These are phyloP conservation scores for Panzeria rudis DNA, from an alignment of 2,888 invertebrate genomes.

Conservation along the genomic window DNA sequence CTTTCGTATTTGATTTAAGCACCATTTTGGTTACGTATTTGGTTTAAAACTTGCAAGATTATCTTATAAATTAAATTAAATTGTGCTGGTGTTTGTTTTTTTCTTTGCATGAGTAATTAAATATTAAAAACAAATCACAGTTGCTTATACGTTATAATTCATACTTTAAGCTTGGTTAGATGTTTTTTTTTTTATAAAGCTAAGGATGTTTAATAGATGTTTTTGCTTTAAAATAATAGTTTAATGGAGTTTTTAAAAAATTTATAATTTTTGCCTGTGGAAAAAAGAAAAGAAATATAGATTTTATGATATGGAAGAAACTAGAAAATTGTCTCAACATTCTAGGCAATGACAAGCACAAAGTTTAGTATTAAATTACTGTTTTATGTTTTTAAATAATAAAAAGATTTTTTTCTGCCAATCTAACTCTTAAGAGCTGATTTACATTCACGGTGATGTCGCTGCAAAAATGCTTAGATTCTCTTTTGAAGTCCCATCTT, in stretches of 20 bases:
- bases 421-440: constrained; percentile 16
- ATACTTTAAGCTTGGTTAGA: constrained; percentile 48
- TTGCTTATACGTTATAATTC: constrained; percentile 48
- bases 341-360: constrained; percentile 18
- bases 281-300: constrained; percentile 73
- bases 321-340: background rate
- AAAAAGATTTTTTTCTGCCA: constrained; percentile 29
- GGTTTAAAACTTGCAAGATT: constrained; percentile 1
- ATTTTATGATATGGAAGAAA: constrained; percentile 33
- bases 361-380: constrained; percentile 25
- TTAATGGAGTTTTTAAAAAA: constrained; percentile 4
- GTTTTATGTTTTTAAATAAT: background rate
- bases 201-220: constrained; percentile 33
- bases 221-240: constrained; percentile 24
- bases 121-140: constrained; percentile 69
- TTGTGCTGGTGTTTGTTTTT: constrained; percentile 53
- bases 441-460: no score
- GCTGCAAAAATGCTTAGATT: no score
- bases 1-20: constrained; percentile 24
- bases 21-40: constrained; percentile 4
- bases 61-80: constrained; percentile 37
- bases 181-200: constrained; percentile 30
- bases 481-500: no score
- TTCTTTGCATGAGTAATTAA: background rate
- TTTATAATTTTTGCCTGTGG: constrained; percentile 80